Evolutionary conservation across 2,113 vertebrate species (phyloP), one percentile per base, ranked within the genome.

Genomic region (Amphiprion percula): DNA sequence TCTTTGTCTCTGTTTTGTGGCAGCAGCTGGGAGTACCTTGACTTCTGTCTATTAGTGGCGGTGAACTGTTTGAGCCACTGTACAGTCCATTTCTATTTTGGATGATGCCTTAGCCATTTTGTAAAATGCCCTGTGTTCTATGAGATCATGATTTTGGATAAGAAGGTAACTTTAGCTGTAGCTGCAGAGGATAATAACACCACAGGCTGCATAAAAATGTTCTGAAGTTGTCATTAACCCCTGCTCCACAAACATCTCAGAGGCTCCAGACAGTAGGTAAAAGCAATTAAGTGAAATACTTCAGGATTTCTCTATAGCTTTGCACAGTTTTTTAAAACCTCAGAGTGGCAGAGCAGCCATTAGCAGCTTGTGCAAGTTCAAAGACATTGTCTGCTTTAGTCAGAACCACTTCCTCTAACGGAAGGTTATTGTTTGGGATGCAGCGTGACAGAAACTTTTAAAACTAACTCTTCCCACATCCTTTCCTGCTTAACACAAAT

Each of bases 341-440:
- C 16, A 17, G 28, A 19, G 19, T 70, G 56, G 23, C 10, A 59
- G 28, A 68, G 17, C 26, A 71, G 44, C 65, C 39, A 39, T 41
- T 74, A 77, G 55, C 46, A 59, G 49, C 2, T 28, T 54, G 28
- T 54, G 15, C 17, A 72, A 61, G 47, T 41, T 82, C 56, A 86
- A 49, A 37, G 14, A 15, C 21, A 21, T 1, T 64, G 30, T 58
- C 44, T 77, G 26, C 37, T 52, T 59, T 47, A 52, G 55, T 58
- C 37, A 23, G 71, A 82, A 68, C 39, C 14, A 59, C 65, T 33
- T 66, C n/a, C 9, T 47, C 16, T 24, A 71, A 67, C 30, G 53
- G n/a, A 37, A 46, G 23, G 2, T 10, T 63, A 26, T 33, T 6
- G 37, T 37, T 61, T 39, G 28, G 16, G 2, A 66, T 37, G 46